phyloP scores from a whole-genome alignment of 2,888 invertebrate genomes.

The Yponomeuta sedellus region DNA sequence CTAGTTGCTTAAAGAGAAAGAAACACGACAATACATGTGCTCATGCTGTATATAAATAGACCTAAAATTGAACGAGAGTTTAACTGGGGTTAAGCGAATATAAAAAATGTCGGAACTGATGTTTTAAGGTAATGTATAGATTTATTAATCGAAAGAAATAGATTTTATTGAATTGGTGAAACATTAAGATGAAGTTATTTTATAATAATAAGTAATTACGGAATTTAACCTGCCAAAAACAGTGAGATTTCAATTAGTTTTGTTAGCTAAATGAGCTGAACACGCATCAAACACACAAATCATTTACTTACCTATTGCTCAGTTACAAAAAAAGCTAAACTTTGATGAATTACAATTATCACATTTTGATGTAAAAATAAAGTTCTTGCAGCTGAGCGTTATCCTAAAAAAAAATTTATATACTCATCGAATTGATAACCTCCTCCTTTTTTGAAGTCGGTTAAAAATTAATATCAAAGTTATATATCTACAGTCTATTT shows the following conservation, averaged over 20 bases:
- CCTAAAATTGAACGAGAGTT: slow-evolving; percentile 31
- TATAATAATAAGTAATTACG: slow-evolving; percentile 5
- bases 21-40: slow-evolving; percentile 64
- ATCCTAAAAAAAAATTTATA: no score
- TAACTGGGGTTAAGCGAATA: slow-evolving; percentile 29
- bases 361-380: neutral
- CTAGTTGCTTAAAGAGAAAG: slow-evolving; percentile 31
- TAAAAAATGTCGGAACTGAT: slow-evolving; percentile 40
- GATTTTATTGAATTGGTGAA: slow-evolving; percentile 9
- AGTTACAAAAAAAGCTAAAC: neutral
- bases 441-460: no score
- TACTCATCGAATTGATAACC: no score
- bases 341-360: no score
- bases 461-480: neutral
- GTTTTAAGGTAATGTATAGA: slow-evolving; percentile 23
- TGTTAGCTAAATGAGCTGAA: neutral
- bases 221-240: slow-evolving; percentile 24
- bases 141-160: slow-evolving; percentile 11
- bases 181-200: neutral
- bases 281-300: neutral
- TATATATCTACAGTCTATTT: no score
- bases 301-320: neutral
- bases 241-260: slow-evolving; percentile 12
- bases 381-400: neutral
- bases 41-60: slow-evolving; percentile 51